Percentiles rank a stretch among this genome's conserved stretches.
phyloP scores from a whole-genome alignment of 2,888 invertebrate species.

The Trichopoda pennipes region DNA sequence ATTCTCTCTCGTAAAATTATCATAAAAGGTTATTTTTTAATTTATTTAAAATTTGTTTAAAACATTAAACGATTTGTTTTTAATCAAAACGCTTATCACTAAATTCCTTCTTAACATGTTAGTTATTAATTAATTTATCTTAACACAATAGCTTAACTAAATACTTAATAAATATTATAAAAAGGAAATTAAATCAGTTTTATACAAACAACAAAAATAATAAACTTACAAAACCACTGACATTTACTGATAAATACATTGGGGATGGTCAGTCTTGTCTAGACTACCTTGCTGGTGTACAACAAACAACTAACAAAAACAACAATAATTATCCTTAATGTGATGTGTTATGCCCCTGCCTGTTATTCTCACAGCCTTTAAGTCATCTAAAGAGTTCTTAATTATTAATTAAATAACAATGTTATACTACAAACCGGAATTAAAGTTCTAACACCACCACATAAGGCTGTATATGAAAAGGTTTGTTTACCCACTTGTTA shows the following conservation, averaged over 20 bases:
- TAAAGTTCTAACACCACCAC: constrained; percentile 35
- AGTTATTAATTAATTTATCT: background rate
- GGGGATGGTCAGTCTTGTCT: constrained; percentile 41
- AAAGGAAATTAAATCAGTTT: constrained; percentile 26
- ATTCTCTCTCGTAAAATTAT: no score
- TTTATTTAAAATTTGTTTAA: no score
- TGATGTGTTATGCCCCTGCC: constrained; percentile 39
- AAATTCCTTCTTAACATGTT: no score
- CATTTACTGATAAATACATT: constrained; percentile 14
- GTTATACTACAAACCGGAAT: constrained; percentile 28
- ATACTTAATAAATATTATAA: constrained; percentile 16
- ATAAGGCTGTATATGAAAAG: background rate
- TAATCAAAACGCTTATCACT: no score
- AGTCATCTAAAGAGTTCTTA: constrained; percentile 30
- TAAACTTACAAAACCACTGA: constrained; percentile 26
- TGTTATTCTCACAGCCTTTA: constrained; percentile 26
- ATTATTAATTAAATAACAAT: constrained; percentile 27
- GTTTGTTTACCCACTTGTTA: constrained; percentile 11
- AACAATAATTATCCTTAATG: constrained; percentile 22
- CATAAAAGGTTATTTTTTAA: no score
- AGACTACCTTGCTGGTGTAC: constrained; percentile 21
- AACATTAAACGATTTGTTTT: no score
- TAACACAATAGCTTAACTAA: background rate
- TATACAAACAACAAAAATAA: constrained; percentile 29
- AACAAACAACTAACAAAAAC: background rate